A percentile compares a stretch with the other conserved stretches of the same genome.
Conservation (phyloP, 2,113 vertebrate genomes). For the Toxotes chatareus region DNA sequence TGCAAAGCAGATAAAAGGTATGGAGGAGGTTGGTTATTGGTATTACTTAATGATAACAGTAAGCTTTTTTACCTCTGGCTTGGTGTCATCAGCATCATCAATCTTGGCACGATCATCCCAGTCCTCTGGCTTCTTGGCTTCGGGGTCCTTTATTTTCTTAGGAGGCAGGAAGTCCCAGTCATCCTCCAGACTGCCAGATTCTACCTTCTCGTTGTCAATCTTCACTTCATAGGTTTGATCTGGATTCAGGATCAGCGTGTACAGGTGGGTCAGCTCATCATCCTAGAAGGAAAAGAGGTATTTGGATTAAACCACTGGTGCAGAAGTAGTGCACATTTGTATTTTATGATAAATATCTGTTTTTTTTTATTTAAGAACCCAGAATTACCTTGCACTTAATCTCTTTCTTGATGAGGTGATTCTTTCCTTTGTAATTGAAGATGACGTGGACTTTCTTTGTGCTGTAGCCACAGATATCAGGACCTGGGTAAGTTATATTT, state of each 20-base stretch:
- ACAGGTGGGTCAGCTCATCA: conserved; percentile 88
- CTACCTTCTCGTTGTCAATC: conserved; percentile 86
- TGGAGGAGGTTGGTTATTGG: not conserved
- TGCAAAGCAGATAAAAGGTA: not conserved
- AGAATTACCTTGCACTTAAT: conserved; percentile 89
- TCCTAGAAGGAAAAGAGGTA: conserved; percentile 71
- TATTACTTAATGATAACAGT: not conserved
- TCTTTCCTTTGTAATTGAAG: conserved; percentile 91
- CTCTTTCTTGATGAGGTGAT: conserved; percentile 89
- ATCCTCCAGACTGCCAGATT: conserved; percentile 87
- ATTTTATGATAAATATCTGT: not conserved
- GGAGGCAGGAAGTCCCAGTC: conserved; percentile 88
- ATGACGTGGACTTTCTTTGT: conserved; percentile 93
- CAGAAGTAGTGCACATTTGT: not conserved
- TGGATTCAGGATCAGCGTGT: conserved; percentile 88
- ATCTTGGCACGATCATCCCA: conserved; percentile 84
- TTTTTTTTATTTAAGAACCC: not conserved
- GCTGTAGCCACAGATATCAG: conserved; percentile 93
- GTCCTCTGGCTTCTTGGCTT: conserved; percentile 82
- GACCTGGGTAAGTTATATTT: conserved; percentile 78
- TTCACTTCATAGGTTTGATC: conserved; percentile 89
- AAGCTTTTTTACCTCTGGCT: conserved; percentile 80
- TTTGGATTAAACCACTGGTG: not conserved
- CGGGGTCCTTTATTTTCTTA: conserved; percentile 84
- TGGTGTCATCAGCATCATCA: conserved; percentile 79